Conservation (phyloP, 1,140 invertebrate species). For the Drosophila sechellia region DNA sequence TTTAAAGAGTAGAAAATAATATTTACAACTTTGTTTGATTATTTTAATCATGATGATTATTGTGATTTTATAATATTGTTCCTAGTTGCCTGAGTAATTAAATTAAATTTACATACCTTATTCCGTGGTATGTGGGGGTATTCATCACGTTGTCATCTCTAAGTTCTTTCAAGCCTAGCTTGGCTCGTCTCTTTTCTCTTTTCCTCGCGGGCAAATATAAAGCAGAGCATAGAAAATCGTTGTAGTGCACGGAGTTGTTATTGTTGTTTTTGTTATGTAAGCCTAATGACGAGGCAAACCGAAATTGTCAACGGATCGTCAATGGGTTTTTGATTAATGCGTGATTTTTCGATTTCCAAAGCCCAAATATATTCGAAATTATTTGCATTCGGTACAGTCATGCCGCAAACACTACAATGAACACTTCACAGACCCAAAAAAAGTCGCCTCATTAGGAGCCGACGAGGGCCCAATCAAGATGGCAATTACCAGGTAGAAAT, state of each 20-base stretch:
- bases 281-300: conserved; percentile 39
- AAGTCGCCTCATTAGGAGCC: conserved; percentile 62
- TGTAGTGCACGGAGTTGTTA: conserved; percentile 46
- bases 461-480: conserved; percentile 49
- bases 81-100: too few relatives aligned
- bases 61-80: too few relatives aligned
- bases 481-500: conserved; percentile 60
- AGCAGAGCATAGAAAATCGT: conserved; percentile 28
- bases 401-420: conserved; percentile 68
- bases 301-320: conserved; percentile 65
- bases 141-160: neutral
- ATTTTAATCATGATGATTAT: too few relatives aligned
- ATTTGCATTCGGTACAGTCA: conserved; percentile 74
- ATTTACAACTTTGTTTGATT: too few relatives aligned
- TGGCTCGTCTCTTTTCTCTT: conserved; percentile 28
- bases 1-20: too few relatives aligned
- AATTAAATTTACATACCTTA: too few relatives aligned
- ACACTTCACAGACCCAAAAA: conserved; percentile 55
- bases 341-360: conserved; percentile 67
- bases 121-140: too few relatives aligned
- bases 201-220: conserved; percentile 31
- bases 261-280: conserved; percentile 54
- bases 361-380: conserved; percentile 51
- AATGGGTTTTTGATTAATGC: conserved; percentile 79
- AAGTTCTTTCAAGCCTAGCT: conserved; percentile 57